These are phyloP conservation scores for Chrysodeixis includens DNA, from an alignment of 2,888 invertebrate species.

Conservation along the genomic window DNA sequence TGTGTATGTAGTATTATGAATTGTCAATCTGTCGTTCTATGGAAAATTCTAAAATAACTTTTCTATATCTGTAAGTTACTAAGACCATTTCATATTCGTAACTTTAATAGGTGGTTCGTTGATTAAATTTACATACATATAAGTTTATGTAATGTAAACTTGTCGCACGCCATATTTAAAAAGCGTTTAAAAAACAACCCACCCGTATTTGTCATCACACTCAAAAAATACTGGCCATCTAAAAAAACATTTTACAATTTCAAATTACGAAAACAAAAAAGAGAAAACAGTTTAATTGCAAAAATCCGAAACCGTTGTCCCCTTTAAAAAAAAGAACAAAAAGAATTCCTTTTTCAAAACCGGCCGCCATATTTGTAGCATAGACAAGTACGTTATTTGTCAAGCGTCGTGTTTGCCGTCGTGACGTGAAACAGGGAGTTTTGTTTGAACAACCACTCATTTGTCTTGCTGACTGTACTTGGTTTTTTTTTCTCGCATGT, in stretches of 20 bases:
- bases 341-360: slow-evolving; percentile 32
- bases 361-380: slow-evolving; percentile 41
- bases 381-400: slow-evolving; percentile 61
- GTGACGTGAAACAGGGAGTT: slow-evolving; percentile 50
- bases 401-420: slow-evolving; percentile 58
- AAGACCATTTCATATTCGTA: no score
- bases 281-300: neutral
- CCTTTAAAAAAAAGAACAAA: slow-evolving; percentile 31
- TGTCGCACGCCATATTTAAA: no score
- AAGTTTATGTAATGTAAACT: no score
- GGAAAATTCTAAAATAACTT: no score
- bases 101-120: no score
- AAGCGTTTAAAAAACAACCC: no score
- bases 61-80: no score
- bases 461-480: slow-evolving; percentile 61
- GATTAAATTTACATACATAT: no score
- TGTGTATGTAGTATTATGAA: no score
- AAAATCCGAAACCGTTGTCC: neutral
- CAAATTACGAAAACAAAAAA: neutral
- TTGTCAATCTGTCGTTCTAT: no score
- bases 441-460: slow-evolving; percentile 61
- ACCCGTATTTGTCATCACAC: neutral
- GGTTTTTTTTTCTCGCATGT: slow-evolving; percentile 16
- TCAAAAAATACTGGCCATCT: neutral
- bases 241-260: slow-evolving; percentile 1